Evolutionary conservation across 2,113 vertebrate genomes (phyloP).

Genomic region (Corythoichthys intestinalis): DNA sequence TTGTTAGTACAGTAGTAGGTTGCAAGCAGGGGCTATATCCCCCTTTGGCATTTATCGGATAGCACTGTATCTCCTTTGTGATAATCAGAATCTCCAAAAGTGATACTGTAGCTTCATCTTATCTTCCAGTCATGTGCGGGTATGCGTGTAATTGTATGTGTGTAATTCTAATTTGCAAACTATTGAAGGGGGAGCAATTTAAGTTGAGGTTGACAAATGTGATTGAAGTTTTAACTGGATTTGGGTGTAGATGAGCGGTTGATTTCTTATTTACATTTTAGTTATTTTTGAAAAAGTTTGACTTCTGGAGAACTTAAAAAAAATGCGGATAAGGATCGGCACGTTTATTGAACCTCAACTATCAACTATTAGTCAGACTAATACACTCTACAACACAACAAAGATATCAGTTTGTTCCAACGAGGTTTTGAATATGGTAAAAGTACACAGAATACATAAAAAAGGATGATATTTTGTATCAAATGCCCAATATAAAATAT

Average conservation of each 20-base stretch:
- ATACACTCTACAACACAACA: background rate
- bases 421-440: background rate
- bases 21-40: conserved; percentile 3
- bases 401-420: background rate
- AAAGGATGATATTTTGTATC: background rate
- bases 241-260: background rate
- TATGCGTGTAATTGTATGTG: conserved; percentile 4
- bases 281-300: background rate
- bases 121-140: conserved; percentile 48
- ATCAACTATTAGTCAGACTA: background rate
- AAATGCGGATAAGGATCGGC: background rate
- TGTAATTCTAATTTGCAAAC: background rate
- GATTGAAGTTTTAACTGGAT: background rate
- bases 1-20: background rate
- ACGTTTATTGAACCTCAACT: background rate
- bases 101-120: conserved; percentile 56
- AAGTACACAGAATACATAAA: background rate
- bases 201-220: background rate
- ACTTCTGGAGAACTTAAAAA: background rate
- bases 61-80: conserved; percentile 26
- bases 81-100: conserved; percentile 45
- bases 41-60: conserved; percentile 1
- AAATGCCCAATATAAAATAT: background rate
- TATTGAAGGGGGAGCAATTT: background rate
- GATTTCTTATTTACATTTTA: background rate